Evolutionary conservation across 2,113 vertebrate species (phyloP).

Genomic region (Rhineura floridana): DNA sequence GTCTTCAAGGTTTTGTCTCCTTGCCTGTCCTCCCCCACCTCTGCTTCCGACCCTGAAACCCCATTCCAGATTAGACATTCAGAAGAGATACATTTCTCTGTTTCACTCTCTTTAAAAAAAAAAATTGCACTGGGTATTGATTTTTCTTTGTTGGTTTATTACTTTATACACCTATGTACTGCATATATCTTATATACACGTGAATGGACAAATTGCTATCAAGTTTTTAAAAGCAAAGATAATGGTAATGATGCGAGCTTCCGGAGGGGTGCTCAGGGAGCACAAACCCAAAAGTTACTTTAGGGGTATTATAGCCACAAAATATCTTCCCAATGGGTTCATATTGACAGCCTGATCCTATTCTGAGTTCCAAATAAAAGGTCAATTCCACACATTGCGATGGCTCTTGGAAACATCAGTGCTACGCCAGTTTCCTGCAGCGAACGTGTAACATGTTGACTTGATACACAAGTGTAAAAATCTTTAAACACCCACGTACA

Average conservation of each 20-base stretch:
- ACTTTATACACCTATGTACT: constrained; percentile 4
- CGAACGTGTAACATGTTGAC: not conserved
- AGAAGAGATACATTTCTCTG: constrained; percentile 70
- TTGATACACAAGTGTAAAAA: not conserved
- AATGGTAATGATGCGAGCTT: constrained; percentile 12
- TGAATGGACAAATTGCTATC: constrained; percentile 48
- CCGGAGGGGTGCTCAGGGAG: constrained; percentile 4
- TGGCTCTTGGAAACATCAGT: not conserved
- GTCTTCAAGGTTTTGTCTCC: not conserved
- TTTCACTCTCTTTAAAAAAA: not conserved
- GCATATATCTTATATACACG: constrained; percentile 11
- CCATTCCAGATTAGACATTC: constrained; percentile 70
- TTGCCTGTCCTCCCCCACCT: not conserved
- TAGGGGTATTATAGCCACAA: constrained; percentile 60
- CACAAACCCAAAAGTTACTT: constrained; percentile 47
- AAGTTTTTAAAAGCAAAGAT: constrained; percentile 43
- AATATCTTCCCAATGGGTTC: constrained; percentile 65
- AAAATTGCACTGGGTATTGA: constrained; percentile 74
- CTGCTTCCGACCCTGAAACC: not conserved
- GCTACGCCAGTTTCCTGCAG: not conserved
- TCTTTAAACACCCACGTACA: not conserved
- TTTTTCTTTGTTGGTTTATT: constrained; percentile 17
- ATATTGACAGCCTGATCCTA: not conserved
- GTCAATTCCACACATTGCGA: not conserved
- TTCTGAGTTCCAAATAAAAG: not conserved